Conservation (phyloP, 1,140 invertebrate genomes). For the Radopholus similis region DNA sequence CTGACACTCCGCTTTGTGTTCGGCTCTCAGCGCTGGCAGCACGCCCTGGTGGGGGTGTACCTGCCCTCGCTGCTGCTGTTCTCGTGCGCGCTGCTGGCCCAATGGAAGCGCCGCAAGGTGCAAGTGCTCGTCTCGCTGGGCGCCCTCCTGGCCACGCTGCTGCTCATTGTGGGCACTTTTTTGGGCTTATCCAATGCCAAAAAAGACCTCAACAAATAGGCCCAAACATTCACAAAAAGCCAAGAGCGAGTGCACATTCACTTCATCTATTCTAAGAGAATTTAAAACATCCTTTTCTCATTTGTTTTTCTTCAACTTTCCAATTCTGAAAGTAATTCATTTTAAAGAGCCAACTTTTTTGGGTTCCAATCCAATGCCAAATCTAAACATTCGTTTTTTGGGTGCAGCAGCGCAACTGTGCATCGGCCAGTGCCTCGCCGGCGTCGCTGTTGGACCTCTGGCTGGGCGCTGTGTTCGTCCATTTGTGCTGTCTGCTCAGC, state of each 20-base stretch:
- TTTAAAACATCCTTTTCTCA: conserved; percentile 1
- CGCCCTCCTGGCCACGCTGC: conserved; percentile 26
- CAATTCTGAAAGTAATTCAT: background rate
- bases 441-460: conserved; percentile 28
- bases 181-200: background rate
- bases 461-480: conserved; percentile 25
- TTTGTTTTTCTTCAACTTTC: background rate
- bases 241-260: too few species aligned
- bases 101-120: conserved; percentile 46
- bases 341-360: background rate
- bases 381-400: background rate
- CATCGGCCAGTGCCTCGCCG: background rate
- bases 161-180: conserved; percentile 14
- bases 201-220: background rate
- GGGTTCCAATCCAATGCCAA: background rate
- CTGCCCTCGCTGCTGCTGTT: conserved; percentile 41
- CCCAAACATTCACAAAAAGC: background rate
- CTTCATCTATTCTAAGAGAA: background rate
- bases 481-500: conserved; percentile 25
- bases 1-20: conserved; percentile 31
- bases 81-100: conserved; percentile 37
- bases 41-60: conserved; percentile 25
- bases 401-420: background rate
- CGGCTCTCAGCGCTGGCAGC: conserved; percentile 26
- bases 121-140: conserved; percentile 36